Evolutionary conservation across 2,888 invertebrate genomes (phyloP).

Genomic region (Eupithecia exiguata): DNA sequence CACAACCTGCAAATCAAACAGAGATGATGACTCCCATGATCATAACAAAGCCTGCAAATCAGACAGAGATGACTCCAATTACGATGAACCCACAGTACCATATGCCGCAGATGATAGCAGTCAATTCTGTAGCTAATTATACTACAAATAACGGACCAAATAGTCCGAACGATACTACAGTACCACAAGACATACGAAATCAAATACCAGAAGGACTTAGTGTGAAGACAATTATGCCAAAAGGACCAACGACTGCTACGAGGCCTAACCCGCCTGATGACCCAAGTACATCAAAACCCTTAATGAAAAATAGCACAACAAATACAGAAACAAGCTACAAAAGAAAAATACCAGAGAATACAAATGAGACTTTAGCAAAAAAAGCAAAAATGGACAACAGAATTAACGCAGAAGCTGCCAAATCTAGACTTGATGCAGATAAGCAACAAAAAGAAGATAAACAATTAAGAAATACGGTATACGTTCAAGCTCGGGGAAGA

Average conservation of each 20-base stretch:
- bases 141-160: neutral
- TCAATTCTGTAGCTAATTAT: neutral
- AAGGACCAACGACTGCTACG: conserved; percentile 47
- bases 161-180: neutral
- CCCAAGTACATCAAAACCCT: conserved; percentile 20
- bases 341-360: conserved; percentile 16
- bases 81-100: conserved; percentile 14
- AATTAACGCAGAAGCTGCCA: conserved; percentile 12
- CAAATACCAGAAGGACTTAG: conserved; percentile 47
- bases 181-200: conserved; percentile 38
- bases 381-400: neutral
- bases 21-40: conserved; percentile 10
- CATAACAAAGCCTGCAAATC: neutral
- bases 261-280: conserved; percentile 29
- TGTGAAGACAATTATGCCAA: conserved; percentile 47
- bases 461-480: conserved; percentile 74
- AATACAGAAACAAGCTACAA: conserved; percentile 25
- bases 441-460: conserved; percentile 56
- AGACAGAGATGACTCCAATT: neutral
- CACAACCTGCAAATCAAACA: conserved; percentile 15
- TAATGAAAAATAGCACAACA: conserved; percentile 20
- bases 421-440: neutral
- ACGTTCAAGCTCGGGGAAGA: conserved; percentile 72
- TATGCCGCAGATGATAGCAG: conserved; percentile 6
- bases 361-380: neutral